Evolutionary conservation across 2,113 vertebrate species (phyloP).

Genomic region (Channa argus): DNA sequence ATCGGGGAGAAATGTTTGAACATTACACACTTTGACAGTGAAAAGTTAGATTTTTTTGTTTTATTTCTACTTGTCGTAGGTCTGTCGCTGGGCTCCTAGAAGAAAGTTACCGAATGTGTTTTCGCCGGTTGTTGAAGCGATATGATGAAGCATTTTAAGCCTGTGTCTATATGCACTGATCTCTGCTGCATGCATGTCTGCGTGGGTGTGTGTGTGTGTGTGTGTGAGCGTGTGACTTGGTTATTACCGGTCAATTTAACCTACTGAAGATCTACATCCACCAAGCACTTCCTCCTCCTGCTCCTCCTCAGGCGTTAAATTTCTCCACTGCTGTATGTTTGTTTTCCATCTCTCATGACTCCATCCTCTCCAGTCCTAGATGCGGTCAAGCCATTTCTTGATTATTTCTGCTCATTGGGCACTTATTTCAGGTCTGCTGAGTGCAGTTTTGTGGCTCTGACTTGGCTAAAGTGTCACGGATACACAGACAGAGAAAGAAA

Average conservation of each 20-base stretch:
- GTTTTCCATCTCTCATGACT: conserved; percentile 32
- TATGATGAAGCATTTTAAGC: conserved; percentile 71
- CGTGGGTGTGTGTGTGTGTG: conserved; percentile 37
- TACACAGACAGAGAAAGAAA: neutral
- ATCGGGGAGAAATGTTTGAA: conserved; percentile 68
- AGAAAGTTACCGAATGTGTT: conserved; percentile 76
- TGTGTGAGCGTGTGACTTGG: conserved; percentile 41
- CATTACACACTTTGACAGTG: conserved; percentile 57
- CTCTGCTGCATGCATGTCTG: conserved; percentile 62
- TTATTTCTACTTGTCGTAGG: conserved; percentile 50
- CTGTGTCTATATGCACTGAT: conserved; percentile 85
- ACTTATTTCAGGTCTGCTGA: conserved; percentile 65
- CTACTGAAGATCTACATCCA: conserved; percentile 75
- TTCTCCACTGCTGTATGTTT: conserved; percentile 56
- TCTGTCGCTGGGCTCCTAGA: conserved; percentile 66
- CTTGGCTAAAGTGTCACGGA: conserved; percentile 50
- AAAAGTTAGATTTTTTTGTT: conserved; percentile 38
- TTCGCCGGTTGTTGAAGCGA: conserved; percentile 76
- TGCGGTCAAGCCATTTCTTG: conserved; percentile 66
- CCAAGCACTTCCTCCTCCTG: conserved; percentile 68
- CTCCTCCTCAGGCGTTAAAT: conserved; percentile 70
- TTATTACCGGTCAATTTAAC: conserved; percentile 67
- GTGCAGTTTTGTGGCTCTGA: conserved; percentile 56
- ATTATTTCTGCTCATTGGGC: conserved; percentile 58
- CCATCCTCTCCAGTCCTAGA: conserved; percentile 48